Evolutionary conservation across 2,888 invertebrate species (phyloP), one percentile per base, ranked within the genome.

Genomic region (Itoplectis maculator): DNA sequence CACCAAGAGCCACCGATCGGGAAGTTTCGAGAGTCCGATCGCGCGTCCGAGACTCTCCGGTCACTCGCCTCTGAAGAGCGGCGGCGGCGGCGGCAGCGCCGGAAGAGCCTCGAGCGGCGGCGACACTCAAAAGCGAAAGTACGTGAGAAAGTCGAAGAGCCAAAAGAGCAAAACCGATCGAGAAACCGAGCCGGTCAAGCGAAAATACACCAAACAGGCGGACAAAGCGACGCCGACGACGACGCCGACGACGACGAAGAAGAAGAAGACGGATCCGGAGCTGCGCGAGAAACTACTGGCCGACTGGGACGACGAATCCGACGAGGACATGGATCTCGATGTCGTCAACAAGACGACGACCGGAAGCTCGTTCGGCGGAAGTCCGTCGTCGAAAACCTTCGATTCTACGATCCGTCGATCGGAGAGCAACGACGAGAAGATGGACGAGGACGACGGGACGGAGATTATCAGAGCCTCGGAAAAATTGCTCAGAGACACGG

Each of bases 221-320:
- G 93, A 93, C 2, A 91, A 92, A 78, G 51, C 49, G 3, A 20
- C 51, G 20, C 51, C n/a, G n/a, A n/a, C n/a, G 29, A 29, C 47
- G n/a, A 47, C 47, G n/a, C 47, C 47, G n/a, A 47, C 61, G 61
- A 68, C 85, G 23, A 86, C 78, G 51, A 93, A 93, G 29, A 95
- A 95, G 87, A 91, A 92, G 73, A 95, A 95, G 90, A 94, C 94
- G 47, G 94, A 95, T 90, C 94, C 94, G 79, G 95, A 96, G 91
- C 95, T 96, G 85, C 95, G 95, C 81, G 95, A 94, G 77, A 95
- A 96, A 86, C 93, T 97, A 56, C 92, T 97, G 78, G 96, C 96
- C 0, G 97, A 97, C 89, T 97, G 97, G 97, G 95, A 95, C 84
- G 96, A 96, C 87, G 95, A 94, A 80, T 94, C 94, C 18, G 93